These are phyloP conservation scores for Periphyllus acericola DNA, from an alignment of 2,888 invertebrate genomes.

Conservation along the genomic window DNA sequence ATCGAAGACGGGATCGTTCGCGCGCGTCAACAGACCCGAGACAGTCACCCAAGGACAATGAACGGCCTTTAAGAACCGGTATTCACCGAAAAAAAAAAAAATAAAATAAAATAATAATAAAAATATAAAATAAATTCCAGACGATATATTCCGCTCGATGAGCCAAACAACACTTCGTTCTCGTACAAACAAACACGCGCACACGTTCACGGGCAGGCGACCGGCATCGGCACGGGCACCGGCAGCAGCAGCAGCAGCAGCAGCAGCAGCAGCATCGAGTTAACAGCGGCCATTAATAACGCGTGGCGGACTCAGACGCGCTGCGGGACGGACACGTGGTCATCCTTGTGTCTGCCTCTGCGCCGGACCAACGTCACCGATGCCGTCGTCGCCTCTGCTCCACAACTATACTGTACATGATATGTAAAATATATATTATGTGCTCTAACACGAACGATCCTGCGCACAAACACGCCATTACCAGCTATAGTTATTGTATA, in stretches of 20 bases:
- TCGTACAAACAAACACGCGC: background rate
- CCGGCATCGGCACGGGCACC: background rate
- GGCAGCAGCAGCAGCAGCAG: background rate
- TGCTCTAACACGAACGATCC: too few relatives aligned
- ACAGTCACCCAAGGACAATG: slow-evolving; percentile 59
- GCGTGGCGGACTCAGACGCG: slow-evolving; percentile 22
- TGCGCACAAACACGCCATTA: too few relatives aligned
- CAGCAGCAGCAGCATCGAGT: background rate
- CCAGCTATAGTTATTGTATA: too few relatives aligned
- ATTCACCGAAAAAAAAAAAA: slow-evolving; percentile 58
- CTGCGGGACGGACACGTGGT: slow-evolving; percentile 48
- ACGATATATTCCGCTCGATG: slow-evolving; percentile 32
- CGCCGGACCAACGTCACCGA: background rate
- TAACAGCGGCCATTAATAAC: slow-evolving; percentile 35
- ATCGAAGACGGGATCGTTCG: slow-evolving; percentile 32
- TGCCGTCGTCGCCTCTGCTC: background rate
- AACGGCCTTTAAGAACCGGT: slow-evolving; percentile 62
- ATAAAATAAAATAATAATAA: slow-evolving; percentile 5
- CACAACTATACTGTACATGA: background rate
- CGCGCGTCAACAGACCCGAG: slow-evolving; percentile 56
- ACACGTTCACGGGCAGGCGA: background rate
- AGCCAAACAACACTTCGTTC: slow-evolving; percentile 30
- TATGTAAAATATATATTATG: too few relatives aligned
- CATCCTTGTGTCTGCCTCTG: slow-evolving; percentile 31
- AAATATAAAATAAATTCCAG: slow-evolving; percentile 47